A percentile compares a stretch with the other conserved stretches of the same genome.
Evolutionary conservation across 2,888 invertebrate species (phyloP).

Genomic region (Parnassius smintheus): DNA sequence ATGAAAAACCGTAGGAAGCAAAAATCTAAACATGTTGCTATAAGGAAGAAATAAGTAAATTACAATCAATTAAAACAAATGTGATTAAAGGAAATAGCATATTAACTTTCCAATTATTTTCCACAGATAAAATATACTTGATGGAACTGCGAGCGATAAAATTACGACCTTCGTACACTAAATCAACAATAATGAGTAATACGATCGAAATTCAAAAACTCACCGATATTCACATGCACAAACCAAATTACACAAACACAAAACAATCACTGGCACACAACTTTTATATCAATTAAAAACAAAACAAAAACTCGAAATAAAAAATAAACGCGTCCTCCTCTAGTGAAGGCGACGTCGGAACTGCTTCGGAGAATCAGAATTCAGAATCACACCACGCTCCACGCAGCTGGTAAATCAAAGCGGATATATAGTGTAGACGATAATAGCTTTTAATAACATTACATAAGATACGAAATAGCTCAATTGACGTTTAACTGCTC

Average conservation of each 20-base stretch:
- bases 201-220: conserved; percentile 21
- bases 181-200: conserved; percentile 3
- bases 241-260: conserved; percentile 13
- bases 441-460: not conserved
- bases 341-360: conserved; percentile 13
- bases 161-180: conserved; percentile 27
- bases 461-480: conserved; percentile 5
- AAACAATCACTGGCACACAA: conserved; percentile 27
- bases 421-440: not conserved
- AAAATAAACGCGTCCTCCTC: conserved; percentile 8
- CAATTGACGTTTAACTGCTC: too few relatives aligned
- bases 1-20: too few relatives aligned
- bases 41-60: too few relatives aligned
- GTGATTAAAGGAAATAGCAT: not conserved
- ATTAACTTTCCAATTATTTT: conserved; percentile 15
- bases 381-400: conserved; percentile 14
- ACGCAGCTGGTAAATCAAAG: conserved; percentile 6
- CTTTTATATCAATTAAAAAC: conserved; percentile 19
- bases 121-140: conserved; percentile 11
- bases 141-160: conserved; percentile 12
- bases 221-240: conserved; percentile 20
- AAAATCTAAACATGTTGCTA: too few relatives aligned
- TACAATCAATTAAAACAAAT: too few relatives aligned
- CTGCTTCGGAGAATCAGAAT: conserved; percentile 6
- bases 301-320: conserved; percentile 18